Evolutionary conservation across 1,140 invertebrate species (phyloP).

Genomic region (Megathymus violae): DNA sequence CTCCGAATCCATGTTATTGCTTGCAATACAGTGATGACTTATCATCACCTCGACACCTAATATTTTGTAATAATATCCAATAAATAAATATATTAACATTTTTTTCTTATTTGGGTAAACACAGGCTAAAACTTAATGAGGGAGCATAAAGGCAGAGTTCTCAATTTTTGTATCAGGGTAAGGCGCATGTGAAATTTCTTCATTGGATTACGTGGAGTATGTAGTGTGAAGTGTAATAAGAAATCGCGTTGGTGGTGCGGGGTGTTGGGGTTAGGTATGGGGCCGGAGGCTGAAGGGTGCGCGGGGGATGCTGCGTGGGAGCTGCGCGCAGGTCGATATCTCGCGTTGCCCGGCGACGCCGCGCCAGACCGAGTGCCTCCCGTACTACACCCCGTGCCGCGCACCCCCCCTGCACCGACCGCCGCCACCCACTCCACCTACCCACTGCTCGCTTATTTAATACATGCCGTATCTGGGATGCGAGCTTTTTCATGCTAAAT

Average conservation of each 20-base stretch:
- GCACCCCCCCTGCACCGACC: conserved; percentile 19
- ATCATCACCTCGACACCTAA: too few relatives aligned
- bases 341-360: conserved; percentile 79
- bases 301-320: too few relatives aligned
- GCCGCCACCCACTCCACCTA: conserved; percentile 43
- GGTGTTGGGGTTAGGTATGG: too few relatives aligned
- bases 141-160: conserved; percentile 25
- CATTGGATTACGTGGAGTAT: conserved; percentile 78
- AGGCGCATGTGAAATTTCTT: conserved; percentile 74
- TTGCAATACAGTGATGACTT: too few relatives aligned
- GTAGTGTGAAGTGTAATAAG: conserved; percentile 81
- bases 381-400: conserved; percentile 61
- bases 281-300: too few relatives aligned
- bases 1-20: too few relatives aligned
- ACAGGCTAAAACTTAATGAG: not conserved
- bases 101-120: too few relatives aligned
- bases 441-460: conserved; percentile 81
- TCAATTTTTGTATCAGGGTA: conserved; percentile 39
- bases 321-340: conserved; percentile 76
- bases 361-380: conserved; percentile 81
- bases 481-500: conserved; percentile 80
- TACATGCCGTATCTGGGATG: conserved; percentile 80
- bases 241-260: conserved; percentile 67
- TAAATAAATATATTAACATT: too few relatives aligned
- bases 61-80: too few relatives aligned